These are phyloP conservation scores for Eustalomyia histrio DNA, from an alignment of 2,888 invertebrate species.

Conservation along the genomic window DNA sequence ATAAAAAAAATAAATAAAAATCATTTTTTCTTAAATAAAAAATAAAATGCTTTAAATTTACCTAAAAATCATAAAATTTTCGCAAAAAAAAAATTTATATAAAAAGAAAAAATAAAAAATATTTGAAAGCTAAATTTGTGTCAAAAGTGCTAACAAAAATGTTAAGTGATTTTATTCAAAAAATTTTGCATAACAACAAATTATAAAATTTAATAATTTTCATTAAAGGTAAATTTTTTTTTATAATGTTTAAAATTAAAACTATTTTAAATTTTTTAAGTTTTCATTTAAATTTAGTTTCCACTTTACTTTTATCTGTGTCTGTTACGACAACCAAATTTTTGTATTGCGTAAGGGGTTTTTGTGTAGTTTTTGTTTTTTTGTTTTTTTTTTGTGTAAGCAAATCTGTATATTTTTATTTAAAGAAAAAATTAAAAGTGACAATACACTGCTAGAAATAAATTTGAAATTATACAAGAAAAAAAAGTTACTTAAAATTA, in stretches of 20 bases:
- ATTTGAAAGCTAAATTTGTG: neutral
- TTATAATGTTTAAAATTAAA: neutral
- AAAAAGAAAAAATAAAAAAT: neutral
- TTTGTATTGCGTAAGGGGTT: slow-evolving; percentile 55
- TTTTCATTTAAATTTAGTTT: slow-evolving; percentile 21
- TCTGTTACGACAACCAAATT: slow-evolving; percentile 51
- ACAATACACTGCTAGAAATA: too few species aligned
- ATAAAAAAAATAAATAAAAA: slow-evolving; percentile 4
- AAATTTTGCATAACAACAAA: slow-evolving; percentile 32
- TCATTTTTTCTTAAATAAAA: neutral
- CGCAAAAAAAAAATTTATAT: neutral
- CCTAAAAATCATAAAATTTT: slow-evolving; percentile 33
- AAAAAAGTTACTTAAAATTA: too few species aligned
- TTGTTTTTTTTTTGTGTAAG: neutral
- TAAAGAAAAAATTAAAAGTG: too few species aligned
- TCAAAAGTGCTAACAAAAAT: neutral
- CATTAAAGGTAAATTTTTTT: slow-evolving; percentile 41
- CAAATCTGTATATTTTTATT: neutral
- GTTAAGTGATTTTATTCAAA: neutral
- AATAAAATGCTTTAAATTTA: slow-evolving; percentile 5
- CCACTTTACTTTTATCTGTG: slow-evolving; percentile 12
- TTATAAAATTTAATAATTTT: neutral
- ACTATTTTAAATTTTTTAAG: slow-evolving; percentile 18
- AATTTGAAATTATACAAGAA: too few species aligned
- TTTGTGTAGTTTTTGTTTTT: slow-evolving; percentile 33